Conservation (phyloP, 2,888 invertebrate genomes). For the Caenorhabditis imperialis region DNA sequence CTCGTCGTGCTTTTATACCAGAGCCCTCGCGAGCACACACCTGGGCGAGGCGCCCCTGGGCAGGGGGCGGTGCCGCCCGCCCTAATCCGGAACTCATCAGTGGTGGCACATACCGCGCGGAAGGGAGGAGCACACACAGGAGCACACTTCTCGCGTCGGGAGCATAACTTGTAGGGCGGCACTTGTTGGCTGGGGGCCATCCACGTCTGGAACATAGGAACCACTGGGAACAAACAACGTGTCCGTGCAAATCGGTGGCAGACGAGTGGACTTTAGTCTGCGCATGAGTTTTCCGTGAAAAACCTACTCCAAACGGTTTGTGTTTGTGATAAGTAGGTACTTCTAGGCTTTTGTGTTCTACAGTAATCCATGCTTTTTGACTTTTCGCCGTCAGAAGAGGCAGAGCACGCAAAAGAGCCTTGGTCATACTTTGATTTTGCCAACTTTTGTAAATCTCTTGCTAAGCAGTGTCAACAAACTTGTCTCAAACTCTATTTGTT, state of each 20-base stretch:
- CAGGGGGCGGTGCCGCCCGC: conserved; percentile 40
- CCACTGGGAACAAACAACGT: conserved; percentile 25
- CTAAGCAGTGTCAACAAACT: too few relatives aligned
- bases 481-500: conserved; percentile 9
- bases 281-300: conserved; percentile 31
- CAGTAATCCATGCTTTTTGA: conserved; percentile 20
- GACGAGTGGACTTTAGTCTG: conserved; percentile 39
- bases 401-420: too few relatives aligned
- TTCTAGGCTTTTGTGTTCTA: conserved; percentile 22
- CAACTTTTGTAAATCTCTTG: too few relatives aligned
- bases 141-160: conserved; percentile 29
- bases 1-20: conserved; percentile 54
- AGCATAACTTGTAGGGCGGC: conserved; percentile 29
- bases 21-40: conserved; percentile 33
- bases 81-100: conserved; percentile 56
- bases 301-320: conserved; percentile 8
- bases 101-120: conserved; percentile 44
- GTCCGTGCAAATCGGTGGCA: conserved; percentile 36
- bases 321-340: conserved; percentile 43
- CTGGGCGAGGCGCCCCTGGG: conserved; percentile 37
- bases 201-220: too few relatives aligned
- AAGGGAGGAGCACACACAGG: conserved; percentile 12
- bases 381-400: conserved; percentile 29
- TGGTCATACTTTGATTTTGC: too few relatives aligned
- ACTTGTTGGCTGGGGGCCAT: too few relatives aligned